phyloP scores from a whole-genome alignment of 2,797 vertebrate genomes.

The Sebastes taczanowskii region DNA sequence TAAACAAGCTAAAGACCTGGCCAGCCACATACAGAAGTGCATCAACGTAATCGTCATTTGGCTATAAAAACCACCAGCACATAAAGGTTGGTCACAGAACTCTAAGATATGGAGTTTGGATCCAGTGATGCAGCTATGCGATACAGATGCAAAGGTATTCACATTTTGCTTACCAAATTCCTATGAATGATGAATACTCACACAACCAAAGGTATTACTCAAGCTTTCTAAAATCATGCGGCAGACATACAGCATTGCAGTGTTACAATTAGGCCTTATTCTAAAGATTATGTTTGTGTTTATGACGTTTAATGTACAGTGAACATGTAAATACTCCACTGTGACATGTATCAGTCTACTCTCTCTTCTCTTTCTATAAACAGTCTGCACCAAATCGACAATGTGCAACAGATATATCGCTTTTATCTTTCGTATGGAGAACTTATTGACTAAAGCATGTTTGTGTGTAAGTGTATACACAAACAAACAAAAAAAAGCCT shows the following conservation, averaged over 20 bases:
- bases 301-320: constrained; percentile 20
- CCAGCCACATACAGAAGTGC: constrained; percentile 28
- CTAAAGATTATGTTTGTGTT: constrained; percentile 16
- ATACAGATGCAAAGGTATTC: constrained; percentile 43
- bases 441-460: constrained; percentile 7
- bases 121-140: constrained; percentile 62
- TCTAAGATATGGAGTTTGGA: constrained; percentile 34
- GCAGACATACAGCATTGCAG: constrained; percentile 19
- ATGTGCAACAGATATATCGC: constrained; percentile 4
- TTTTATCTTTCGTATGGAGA: background rate
- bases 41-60: constrained; percentile 39
- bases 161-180: constrained; percentile 52
- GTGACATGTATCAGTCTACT: background rate
- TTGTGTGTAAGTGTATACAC: background rate
- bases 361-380: background rate
- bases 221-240: constrained; percentile 52
- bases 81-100: constrained; percentile 26
- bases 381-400: background rate
- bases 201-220: constrained; percentile 14
- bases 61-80: constrained; percentile 44
- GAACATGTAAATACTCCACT: constrained; percentile 12
- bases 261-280: constrained; percentile 17
- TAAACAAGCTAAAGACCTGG: constrained; percentile 47
- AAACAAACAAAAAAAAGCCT: background rate
- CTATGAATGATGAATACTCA: constrained; percentile 15